Evolutionary conservation across 1,140 invertebrate species (phyloP).

Genomic region (Penaeus japonicus): DNA sequence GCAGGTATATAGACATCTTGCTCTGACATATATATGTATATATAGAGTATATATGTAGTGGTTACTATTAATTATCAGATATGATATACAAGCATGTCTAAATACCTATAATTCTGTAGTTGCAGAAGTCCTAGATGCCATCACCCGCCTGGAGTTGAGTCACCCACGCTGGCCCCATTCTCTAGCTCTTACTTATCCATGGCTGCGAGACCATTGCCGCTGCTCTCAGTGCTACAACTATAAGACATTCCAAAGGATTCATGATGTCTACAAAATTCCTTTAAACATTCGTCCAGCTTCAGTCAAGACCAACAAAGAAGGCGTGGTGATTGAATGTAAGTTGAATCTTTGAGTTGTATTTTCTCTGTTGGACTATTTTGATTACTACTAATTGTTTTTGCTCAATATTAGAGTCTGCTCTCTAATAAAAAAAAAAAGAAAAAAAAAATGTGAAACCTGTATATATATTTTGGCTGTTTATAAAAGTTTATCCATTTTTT

Average conservation of each 20-base stretch:
- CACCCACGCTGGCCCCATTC: slow-evolving; percentile 33
- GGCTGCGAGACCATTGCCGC: slow-evolving; percentile 41
- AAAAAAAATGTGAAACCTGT: too few species aligned
- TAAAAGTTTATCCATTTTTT: too few species aligned
- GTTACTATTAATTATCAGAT: neutral
- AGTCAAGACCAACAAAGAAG: slow-evolving; percentile 13
- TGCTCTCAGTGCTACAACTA: slow-evolving; percentile 29
- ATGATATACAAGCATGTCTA: neutral
- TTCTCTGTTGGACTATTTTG: neutral
- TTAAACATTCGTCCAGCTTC: slow-evolving; percentile 23
- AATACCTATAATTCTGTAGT: neutral
- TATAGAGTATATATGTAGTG: too few species aligned
- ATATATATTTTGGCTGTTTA: too few species aligned
- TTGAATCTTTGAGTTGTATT: neutral
- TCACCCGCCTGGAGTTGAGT: neutral
- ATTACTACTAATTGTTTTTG: neutral
- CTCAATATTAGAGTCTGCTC: too few species aligned
- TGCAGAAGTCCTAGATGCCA: neutral
- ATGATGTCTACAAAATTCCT: neutral
- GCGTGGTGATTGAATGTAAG: slow-evolving; percentile 22
- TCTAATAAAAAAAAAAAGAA: too few species aligned
- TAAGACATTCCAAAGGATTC: slow-evolving; percentile 16
- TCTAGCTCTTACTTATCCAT: neutral
- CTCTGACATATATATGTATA: too few species aligned
- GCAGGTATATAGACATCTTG: too few species aligned